Evolutionary conservation across 2,113 vertebrate genomes (phyloP).

Genomic region (Rhinoderma darwinii): DNA sequence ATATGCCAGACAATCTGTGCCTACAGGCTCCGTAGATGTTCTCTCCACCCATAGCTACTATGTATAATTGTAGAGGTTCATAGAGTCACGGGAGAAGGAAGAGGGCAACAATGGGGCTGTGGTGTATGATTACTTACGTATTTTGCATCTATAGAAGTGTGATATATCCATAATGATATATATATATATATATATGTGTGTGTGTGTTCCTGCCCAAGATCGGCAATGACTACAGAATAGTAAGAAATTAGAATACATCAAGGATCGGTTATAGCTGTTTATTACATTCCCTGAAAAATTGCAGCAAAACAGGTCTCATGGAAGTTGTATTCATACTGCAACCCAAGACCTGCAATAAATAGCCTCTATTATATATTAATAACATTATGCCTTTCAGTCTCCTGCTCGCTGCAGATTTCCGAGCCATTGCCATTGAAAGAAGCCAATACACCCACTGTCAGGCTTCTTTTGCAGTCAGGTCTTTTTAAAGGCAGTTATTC

Average conservation of each 20-base stretch:
- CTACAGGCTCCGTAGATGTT: too few relatives aligned
- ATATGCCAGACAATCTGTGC: too few relatives aligned
- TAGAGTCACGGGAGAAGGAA: too few relatives aligned
- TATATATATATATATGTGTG: too few relatives aligned
- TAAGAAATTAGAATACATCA: background rate
- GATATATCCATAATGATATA: too few relatives aligned
- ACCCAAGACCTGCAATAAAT: background rate
- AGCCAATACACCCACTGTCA: slow-evolving; percentile 31
- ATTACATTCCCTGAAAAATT: background rate
- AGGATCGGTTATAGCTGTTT: background rate
- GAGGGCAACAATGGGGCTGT: too few relatives aligned
- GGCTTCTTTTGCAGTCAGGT: background rate
- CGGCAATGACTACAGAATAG: background rate
- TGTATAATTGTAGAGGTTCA: too few relatives aligned
- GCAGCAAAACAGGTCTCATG: background rate
- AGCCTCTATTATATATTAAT: background rate
- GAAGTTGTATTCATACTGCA: background rate
- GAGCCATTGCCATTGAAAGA: background rate
- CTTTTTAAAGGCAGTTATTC: slow-evolving; percentile 33
- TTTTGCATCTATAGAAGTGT: too few relatives aligned
- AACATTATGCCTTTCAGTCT: background rate
- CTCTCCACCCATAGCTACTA: too few relatives aligned
- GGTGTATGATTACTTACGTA: too few relatives aligned
- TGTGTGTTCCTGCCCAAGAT: too few relatives aligned
- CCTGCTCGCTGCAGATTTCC: slow-evolving; percentile 1